A percentile compares a stretch with the other conserved stretches of the same genome.
Conservation (phyloP, 35 echinoderm and acorn worm genomes). For the Ophioderma brevispina region DNA sequence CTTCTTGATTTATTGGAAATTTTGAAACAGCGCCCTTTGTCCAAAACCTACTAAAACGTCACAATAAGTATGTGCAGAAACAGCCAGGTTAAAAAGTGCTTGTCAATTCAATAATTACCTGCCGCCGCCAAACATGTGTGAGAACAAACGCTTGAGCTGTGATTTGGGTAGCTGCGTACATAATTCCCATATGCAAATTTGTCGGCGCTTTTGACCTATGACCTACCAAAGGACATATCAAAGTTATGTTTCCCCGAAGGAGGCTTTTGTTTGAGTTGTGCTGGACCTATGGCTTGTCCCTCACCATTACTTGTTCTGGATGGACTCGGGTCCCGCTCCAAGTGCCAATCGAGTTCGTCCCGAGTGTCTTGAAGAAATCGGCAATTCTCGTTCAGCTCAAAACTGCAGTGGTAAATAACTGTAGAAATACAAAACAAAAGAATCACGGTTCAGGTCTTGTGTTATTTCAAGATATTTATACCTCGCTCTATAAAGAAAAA, state of each 20-base stretch:
- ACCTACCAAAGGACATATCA: conserved; percentile 13
- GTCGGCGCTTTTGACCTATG: neutral
- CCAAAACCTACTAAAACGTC: too few relatives aligned
- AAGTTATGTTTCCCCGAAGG: neutral
- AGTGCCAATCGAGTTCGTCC: conserved; percentile 60
- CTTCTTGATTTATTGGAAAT: too few relatives aligned
- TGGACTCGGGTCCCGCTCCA: conserved; percentile 15
- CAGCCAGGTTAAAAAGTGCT: neutral
- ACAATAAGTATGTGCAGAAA: neutral
- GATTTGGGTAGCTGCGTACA: neutral
- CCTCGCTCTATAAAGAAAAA: neutral
- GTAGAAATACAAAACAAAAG: neutral
- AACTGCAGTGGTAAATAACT: conserved; percentile 59
- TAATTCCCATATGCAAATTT: neutral
- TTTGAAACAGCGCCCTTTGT: too few relatives aligned
- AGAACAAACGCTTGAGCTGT: neutral
- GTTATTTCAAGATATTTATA: neutral
- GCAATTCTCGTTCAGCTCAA: conserved; percentile 50
- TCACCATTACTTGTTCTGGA: conserved; percentile 11
- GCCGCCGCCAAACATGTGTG: neutral
- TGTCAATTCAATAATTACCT: neutral
- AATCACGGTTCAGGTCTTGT: too few relatives aligned
- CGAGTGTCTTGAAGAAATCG: conserved; percentile 39
- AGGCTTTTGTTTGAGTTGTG: neutral
- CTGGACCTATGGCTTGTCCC: neutral